Conservation (phyloP, 1,140 invertebrate species). For the Planococcus citri region DNA sequence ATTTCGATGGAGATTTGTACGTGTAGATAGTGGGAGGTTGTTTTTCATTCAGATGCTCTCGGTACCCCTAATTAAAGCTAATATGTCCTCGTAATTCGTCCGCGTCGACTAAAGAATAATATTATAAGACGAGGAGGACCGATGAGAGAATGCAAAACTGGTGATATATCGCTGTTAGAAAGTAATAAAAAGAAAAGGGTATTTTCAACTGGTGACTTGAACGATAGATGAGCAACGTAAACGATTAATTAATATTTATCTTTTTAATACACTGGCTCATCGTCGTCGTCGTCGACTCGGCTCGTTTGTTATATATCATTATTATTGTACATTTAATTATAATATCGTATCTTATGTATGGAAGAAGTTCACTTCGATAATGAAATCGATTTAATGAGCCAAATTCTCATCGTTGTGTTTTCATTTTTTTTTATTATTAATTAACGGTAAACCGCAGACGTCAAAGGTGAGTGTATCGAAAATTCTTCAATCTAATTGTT, state of each 20-base stretch:
- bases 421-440: too few relatives aligned
- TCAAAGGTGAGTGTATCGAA: not conserved
- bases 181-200: too few relatives aligned
- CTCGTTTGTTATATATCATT: not conserved
- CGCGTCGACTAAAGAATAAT: too few relatives aligned
- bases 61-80: too few relatives aligned
- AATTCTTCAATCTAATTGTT: not conserved
- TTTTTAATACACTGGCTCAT: too few relatives aligned
- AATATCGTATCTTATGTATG: not conserved
- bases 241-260: not conserved
- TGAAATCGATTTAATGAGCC: not conserved
- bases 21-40: not conserved
- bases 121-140: too few relatives aligned
- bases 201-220: not conserved
- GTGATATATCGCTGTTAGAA: too few relatives aligned
- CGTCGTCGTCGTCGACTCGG: too few relatives aligned
- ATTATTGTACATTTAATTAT: slow-evolving; percentile 4
- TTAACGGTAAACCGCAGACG: not conserved
- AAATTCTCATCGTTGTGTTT: not conserved
- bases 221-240: not conserved
- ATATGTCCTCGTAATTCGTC: too few relatives aligned
- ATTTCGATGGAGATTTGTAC: not conserved
- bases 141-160: too few relatives aligned
- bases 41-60: not conserved
- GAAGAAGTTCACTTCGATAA: not conserved